Conservation (phyloP, 1,140 invertebrate genomes). For the Bathynomus jamesi region DNA sequence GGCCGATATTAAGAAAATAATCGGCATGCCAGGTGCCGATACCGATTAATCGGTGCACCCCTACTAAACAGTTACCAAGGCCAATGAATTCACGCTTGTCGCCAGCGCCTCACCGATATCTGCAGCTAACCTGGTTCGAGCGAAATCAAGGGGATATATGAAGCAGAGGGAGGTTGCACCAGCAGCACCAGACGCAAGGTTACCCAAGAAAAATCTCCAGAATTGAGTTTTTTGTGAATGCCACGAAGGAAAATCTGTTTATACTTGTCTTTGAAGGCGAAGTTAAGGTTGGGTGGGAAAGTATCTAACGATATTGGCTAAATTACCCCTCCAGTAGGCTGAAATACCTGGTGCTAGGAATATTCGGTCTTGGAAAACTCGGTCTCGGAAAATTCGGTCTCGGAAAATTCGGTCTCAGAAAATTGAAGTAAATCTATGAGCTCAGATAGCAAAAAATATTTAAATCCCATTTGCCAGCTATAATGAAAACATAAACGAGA, state of each 20-base stretch:
- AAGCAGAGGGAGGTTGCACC: slow-evolving; percentile 90
- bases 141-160: slow-evolving; percentile 92
- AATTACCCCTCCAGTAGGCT: slow-evolving; percentile 92
- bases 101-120: slow-evolving; percentile 74
- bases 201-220: slow-evolving; percentile 69
- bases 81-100: slow-evolving; percentile 77
- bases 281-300: slow-evolving; percentile 92
- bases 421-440: no score
- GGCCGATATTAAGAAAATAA: no score
- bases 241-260: slow-evolving; percentile 73
- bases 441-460: no score
- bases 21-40: no score
- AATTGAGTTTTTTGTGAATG: slow-evolving; percentile 78
- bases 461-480: no score
- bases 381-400: no score
- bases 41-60: no score
- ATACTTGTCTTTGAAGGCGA: slow-evolving; percentile 77
- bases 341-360: no score
- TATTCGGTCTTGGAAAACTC: no score
- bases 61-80: no score
- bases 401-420: no score
- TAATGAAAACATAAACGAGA: no score
- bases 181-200: slow-evolving; percentile 85
- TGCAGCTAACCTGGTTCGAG: slow-evolving; percentile 77
- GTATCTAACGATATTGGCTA: slow-evolving; percentile 86